phyloP scores from a whole-genome alignment of 2,888 invertebrate species.

The Trimorus sp. region DNA sequence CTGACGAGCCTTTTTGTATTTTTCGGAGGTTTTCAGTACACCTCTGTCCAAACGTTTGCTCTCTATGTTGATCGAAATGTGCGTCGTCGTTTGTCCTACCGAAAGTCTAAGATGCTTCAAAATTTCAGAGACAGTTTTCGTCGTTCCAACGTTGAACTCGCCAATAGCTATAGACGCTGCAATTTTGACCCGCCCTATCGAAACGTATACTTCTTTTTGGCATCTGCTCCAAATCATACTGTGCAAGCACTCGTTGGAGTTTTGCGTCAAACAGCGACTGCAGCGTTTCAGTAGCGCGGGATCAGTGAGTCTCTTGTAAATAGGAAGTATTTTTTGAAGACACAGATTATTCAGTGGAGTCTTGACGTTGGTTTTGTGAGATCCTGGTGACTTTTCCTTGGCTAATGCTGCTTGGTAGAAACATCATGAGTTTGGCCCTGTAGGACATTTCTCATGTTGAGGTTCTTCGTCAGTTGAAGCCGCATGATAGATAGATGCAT shows the following conservation, averaged over 20 bases:
- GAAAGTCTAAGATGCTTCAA: slow-evolving; percentile 32
- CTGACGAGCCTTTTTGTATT: no score
- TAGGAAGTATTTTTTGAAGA: slow-evolving; percentile 5
- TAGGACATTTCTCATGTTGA: slow-evolving; percentile 39
- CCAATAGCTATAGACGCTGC: slow-evolving; percentile 36
- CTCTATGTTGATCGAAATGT: slow-evolving; percentile 9
- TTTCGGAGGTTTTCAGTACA: no score
- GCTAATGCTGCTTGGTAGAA: slow-evolving; percentile 61
- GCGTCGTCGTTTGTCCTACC: slow-evolving; percentile 14
- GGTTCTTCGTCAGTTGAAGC: slow-evolving; percentile 56
- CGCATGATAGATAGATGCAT: slow-evolving; percentile 30
- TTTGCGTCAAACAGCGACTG: slow-evolving; percentile 46
- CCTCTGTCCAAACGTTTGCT: no score
- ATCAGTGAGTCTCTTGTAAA: slow-evolving; percentile 41
- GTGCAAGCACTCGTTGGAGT: slow-evolving; percentile 54
- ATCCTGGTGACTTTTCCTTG: slow-evolving; percentile 8
- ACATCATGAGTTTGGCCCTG: slow-evolving; percentile 47
- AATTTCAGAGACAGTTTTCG: slow-evolving; percentile 42
- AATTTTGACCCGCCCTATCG: slow-evolving; percentile 18
- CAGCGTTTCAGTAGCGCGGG: slow-evolving; percentile 38
- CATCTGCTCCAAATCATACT: slow-evolving; percentile 44
- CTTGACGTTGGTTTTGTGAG: no score
- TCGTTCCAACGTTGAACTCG: slow-evolving; percentile 48
- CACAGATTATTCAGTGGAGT: not conserved
- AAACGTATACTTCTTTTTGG: slow-evolving; percentile 20